phyloP scores from a whole-genome alignment of 2,797 vertebrate species.

The Lagodon rhomboides region DNA sequence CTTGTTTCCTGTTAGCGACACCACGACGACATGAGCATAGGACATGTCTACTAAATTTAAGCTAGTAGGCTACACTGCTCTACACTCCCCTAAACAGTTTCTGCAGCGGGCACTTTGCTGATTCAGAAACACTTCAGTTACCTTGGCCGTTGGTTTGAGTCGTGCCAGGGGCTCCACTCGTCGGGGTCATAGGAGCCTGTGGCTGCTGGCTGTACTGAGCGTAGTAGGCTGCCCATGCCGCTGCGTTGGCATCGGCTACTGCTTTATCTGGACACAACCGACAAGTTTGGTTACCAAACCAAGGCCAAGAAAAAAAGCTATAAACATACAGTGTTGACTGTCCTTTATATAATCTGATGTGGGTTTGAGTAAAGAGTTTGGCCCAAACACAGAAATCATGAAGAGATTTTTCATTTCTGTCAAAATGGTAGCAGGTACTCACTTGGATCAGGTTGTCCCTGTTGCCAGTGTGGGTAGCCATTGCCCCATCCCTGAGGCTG shows the following conservation, averaged over 20 bases:
- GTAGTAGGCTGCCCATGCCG: constrained; percentile 99
- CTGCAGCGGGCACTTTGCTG: not conserved
- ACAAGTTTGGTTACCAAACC: not conserved
- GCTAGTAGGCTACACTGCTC: constrained; percentile 56
- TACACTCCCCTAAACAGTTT: constrained; percentile 25
- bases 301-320: not conserved
- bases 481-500: constrained; percentile 99
- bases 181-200: constrained; percentile 95
- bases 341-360: not conserved
- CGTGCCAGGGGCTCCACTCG: constrained; percentile 91
- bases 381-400: not conserved
- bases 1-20: constrained; percentile 45
- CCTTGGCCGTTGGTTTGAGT: constrained; percentile 97
- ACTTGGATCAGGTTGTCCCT: constrained; percentile 98
- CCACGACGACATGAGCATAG: constrained; percentile 44
- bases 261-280: constrained; percentile 90
- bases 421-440: constrained; percentile 61
- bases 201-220: constrained; percentile 99
- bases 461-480: constrained; percentile 98
- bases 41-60: constrained; percentile 28
- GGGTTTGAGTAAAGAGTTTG: not conserved
- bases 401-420: not conserved
- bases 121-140: constrained; percentile 69
- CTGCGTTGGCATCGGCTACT: constrained; percentile 97
- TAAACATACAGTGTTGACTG: not conserved